These are phyloP conservation scores for Hippocampus kuda DNA, from an alignment of 2,797 vertebrate genomes.

Conservation along the genomic window DNA sequence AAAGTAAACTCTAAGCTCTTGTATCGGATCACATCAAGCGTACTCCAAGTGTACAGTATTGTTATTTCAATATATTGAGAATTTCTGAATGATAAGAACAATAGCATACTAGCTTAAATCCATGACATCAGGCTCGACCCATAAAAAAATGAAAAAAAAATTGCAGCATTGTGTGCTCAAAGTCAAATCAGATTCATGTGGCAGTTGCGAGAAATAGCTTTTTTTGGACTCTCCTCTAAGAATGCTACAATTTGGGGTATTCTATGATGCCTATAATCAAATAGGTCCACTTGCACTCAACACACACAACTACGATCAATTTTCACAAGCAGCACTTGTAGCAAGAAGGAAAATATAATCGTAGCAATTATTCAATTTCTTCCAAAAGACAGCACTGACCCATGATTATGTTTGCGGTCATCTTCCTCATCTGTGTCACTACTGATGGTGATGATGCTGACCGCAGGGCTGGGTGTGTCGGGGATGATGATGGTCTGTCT, in stretches of 20 bases:
- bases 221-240: not conserved
- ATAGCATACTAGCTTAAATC: not conserved
- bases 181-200: not conserved
- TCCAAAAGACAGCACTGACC: slow-evolving; percentile 53
- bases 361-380: not conserved
- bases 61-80: not conserved
- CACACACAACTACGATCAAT: not conserved
- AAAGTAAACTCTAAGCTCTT: not conserved
- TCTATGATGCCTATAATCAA: not conserved
- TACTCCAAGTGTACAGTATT: not conserved
- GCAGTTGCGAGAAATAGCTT: not conserved
- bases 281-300: not conserved
- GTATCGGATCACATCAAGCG: not conserved
- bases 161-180: not conserved
- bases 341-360: not conserved
- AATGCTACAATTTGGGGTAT: not conserved
- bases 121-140: not conserved
- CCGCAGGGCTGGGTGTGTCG: slow-evolving; percentile 93
- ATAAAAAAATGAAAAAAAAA: not conserved
- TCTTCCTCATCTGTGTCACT: slow-evolving; percentile 98
- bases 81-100: not conserved
- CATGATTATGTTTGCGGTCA: slow-evolving; percentile 85
- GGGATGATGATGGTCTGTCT: slow-evolving; percentile 96
- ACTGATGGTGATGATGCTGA: slow-evolving; percentile 99
- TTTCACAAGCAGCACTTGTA: not conserved